phyloP scores from a whole-genome alignment of 2,113 vertebrate species.

The Puntigrus tetrazona region DNA sequence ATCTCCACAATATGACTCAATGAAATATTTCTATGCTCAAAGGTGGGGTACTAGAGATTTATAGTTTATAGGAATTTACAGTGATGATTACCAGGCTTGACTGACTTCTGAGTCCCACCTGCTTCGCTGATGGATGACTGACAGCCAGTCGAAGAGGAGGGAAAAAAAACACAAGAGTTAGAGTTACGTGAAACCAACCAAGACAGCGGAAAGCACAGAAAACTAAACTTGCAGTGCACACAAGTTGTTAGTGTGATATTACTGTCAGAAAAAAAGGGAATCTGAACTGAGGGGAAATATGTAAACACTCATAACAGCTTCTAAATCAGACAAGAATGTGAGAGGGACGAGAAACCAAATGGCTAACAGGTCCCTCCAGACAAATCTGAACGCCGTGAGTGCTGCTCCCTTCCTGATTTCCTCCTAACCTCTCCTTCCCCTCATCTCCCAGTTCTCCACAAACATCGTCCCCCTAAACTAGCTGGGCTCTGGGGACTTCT shows the following conservation, averaged over 20 bases:
- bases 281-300: background rate
- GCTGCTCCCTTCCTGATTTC: constrained; percentile 60
- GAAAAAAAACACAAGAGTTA: background rate
- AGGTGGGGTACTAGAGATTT: constrained; percentile 48
- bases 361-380: constrained; percentile 70
- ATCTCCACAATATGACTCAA: background rate
- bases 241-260: background rate
- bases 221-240: background rate
- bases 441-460: constrained; percentile 57
- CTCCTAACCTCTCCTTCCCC: constrained; percentile 48
- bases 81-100: constrained; percentile 61
- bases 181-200: background rate
- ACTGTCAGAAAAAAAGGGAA: background rate
- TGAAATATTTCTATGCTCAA: constrained; percentile 34
- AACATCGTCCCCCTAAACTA: constrained; percentile 75
- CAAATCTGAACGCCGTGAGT: constrained; percentile 59
- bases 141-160: background rate
- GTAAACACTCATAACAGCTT: constrained; percentile 6
- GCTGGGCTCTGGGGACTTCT: constrained; percentile 70
- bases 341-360: constrained; percentile 29
- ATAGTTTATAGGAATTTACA: constrained; percentile 51
- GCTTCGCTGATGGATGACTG: constrained; percentile 19
- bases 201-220: background rate
- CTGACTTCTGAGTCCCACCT: constrained; percentile 49
- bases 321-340: background rate